These are phyloP conservation scores for Uloborus diversus DNA, from an alignment of 1,140 invertebrate species.

Conservation along the genomic window DNA sequence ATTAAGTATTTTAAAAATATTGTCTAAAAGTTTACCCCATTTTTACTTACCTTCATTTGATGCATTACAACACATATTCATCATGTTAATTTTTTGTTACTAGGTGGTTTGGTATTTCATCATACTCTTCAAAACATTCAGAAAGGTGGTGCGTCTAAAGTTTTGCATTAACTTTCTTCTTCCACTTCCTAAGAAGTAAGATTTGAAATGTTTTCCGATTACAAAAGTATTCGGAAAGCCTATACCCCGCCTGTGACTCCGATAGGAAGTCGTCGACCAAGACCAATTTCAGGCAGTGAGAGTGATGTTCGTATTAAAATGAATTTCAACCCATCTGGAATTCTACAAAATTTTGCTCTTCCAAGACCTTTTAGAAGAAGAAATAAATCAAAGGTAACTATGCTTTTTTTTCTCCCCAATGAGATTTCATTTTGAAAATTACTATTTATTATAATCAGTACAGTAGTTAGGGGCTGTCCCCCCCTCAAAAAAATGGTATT, in stretches of 20 bases:
- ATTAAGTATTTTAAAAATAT: too few species aligned
- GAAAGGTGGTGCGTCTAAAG: too few species aligned
- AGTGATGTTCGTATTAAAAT: slow-evolving; percentile 42
- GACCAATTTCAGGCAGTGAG: slow-evolving; percentile 42
- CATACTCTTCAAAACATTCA: too few species aligned
- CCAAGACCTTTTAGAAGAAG: slow-evolving; percentile 54
- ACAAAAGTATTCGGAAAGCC: slow-evolving; percentile 43
- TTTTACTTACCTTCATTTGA: too few species aligned
- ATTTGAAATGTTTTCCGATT: slow-evolving; percentile 55
- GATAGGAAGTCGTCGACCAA: slow-evolving; percentile 16
- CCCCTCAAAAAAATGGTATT: too few species aligned
- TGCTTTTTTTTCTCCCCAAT: not conserved
- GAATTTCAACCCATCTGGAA: slow-evolving; percentile 44
- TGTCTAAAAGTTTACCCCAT: too few species aligned
- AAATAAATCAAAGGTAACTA: slow-evolving; percentile 52
- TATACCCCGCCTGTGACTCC: slow-evolving; percentile 51
- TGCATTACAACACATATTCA: too few species aligned
- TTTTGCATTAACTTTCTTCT: too few species aligned
- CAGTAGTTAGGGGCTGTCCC: too few species aligned
- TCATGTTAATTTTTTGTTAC: too few species aligned
- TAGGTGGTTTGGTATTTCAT: too few species aligned
- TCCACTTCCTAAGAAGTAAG: too few species aligned
- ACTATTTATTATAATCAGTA: not conserved
- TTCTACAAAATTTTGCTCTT: slow-evolving; percentile 56
- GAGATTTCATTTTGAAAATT: not conserved